A percentile compares a stretch with the other conserved stretches of the same genome.
Conservation (phyloP, 2,797 vertebrate genomes). For the Uromys caudimaculatus region DNA sequence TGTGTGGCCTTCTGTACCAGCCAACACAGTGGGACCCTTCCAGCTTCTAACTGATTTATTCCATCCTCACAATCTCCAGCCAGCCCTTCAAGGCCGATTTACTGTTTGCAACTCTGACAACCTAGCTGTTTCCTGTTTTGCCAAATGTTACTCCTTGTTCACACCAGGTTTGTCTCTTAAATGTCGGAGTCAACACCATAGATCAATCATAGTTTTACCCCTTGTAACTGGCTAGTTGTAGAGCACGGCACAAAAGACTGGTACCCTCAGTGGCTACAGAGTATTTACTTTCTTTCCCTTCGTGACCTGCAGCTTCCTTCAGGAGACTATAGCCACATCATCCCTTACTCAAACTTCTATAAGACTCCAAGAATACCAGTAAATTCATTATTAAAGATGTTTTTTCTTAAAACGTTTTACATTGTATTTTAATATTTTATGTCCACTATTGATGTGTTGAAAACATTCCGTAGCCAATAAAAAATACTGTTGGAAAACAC, state of each 20-base stretch:
- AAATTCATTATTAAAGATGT: not conserved
- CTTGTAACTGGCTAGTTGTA: not conserved
- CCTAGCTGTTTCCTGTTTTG: conserved; percentile 39
- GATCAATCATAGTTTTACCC: not conserved
- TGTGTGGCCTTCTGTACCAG: not conserved
- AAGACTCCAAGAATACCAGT: not conserved
- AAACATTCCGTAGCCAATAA: not conserved
- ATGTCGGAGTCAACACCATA: not conserved
- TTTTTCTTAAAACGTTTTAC: not conserved
- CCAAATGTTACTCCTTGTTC: not conserved
- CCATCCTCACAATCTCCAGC: conserved; percentile 4
- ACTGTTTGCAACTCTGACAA: not conserved
- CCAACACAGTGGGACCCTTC: not conserved
- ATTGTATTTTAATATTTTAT: not conserved
- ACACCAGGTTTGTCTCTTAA: not conserved
- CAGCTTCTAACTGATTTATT: conserved; percentile 18
- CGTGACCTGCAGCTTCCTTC: not conserved
- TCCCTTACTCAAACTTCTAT: not conserved
- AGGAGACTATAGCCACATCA: not conserved
- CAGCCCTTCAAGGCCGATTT: not conserved
- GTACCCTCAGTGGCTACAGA: not conserved
- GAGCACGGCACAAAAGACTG: not conserved
- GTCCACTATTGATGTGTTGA: not conserved
- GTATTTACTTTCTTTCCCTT: not conserved
- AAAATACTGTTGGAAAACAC: not conserved